Base-by-base conservation (phyloP, 2,113 vertebrate genomes). In the Rissa tridactyla region DNA sequence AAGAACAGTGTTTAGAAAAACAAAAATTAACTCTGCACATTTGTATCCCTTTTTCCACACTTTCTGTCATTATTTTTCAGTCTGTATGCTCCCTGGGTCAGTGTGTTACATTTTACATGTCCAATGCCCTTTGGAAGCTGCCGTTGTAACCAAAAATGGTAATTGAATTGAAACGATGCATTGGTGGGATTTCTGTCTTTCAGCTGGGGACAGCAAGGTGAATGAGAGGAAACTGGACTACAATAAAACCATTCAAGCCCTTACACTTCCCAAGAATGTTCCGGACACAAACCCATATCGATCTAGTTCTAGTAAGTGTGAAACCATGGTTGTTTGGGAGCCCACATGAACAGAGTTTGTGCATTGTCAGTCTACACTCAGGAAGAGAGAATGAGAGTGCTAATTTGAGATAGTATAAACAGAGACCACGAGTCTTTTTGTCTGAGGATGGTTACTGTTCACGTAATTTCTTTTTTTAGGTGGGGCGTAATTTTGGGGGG, bases 151-250 rank as follows among this genome's bases (percentile, higher is more conserved):
- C 30, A 65, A 0, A 85, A 52, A 13, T 26, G 21, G 51, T 52
- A 25, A 42, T 1, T 77, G 52, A 54, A 46, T 54, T 47, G 49
- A 72, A 80, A 61, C 19, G 8, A 12, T 68, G 68, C 14, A 4
- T 78, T 1, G 0, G 12, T 77, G 61, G 62, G 42, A 13, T 22
- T 87, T 92, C 23, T 95, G 38, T 95, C 88, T 76, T 96, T 96
- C 96, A 99, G 99, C 99, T 40, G 99, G 99, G 71, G 99, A 99
- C 68, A 98, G 99, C 77, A 99, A 99, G 98, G 98, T 99, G 58
- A 98, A 98, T 1, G 99, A 99, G 96, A 97, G 99, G 97, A 98
- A 99, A 49, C 96, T 99, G 68, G 99, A 99, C 98, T 99, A 99
- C 89, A 99, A 98, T 94, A 99, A 99, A 95, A 99, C 99, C 57